phyloP scores from a whole-genome alignment of 2,113 vertebrate genomes.

The Aix galericulata region DNA sequence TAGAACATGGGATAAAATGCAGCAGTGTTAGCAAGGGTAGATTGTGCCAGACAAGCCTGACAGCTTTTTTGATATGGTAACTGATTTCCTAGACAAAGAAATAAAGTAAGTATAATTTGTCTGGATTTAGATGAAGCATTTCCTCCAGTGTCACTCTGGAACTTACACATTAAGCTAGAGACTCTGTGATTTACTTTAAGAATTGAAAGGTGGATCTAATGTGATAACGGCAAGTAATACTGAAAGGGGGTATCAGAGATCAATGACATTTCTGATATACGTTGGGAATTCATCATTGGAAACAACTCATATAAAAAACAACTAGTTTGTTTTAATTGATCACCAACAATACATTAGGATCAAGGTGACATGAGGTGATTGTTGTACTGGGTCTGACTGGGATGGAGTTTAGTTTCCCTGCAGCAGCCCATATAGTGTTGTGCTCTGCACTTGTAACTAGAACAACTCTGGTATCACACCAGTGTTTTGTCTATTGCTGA shows the following conservation, averaged over 20 bases:
- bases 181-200: background rate
- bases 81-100: constrained; percentile 44
- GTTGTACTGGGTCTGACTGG: background rate
- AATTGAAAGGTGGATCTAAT: background rate
- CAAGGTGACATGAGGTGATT: background rate
- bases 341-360: background rate
- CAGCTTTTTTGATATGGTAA: constrained; percentile 30
- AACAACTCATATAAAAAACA: background rate
- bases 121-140: constrained; percentile 37
- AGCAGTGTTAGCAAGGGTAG: background rate
- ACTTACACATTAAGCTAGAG: background rate
- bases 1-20: constrained; percentile 26
- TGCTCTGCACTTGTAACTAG: too few species aligned
- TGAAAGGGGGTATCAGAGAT: background rate
- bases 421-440: too few species aligned
- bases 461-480: too few species aligned
- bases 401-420: too few species aligned
- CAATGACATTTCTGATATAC: background rate
- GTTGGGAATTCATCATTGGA: background rate
- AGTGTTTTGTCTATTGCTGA: too few species aligned
- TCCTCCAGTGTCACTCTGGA: background rate
- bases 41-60: background rate
- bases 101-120: constrained; percentile 32
- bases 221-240: background rate
- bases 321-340: background rate